Base-by-base conservation (phyloP, 2,113 vertebrate genomes). In the Amphiprion percula region DNA sequence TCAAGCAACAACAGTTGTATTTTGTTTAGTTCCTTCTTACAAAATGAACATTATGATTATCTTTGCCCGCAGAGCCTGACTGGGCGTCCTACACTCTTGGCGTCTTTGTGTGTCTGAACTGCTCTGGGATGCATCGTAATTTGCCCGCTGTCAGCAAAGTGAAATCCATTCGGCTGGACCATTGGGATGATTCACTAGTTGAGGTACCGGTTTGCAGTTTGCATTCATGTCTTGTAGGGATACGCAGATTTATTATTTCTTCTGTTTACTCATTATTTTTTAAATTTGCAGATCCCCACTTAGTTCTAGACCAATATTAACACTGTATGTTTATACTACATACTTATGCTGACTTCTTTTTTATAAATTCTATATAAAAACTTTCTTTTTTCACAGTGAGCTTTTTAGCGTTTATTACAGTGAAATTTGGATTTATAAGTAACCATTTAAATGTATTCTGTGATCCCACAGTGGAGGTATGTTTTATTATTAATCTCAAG, bases 1-100 rank as follows among this genome's bases (percentile, higher is more conserved):
- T 61, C 7, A 55, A 16, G 21, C 7, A 46, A n/a, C 7, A 5
- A 30, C 4, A 26, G 39, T 23, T 26, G 10, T 19, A 16, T 4
- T 10, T 16, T 47, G 0, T 55, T 70, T 52, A 44, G 16, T 75
- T 81, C 19, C 4, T 47, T 66, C 52, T 56, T 4, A 41, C 16
- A 14, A 15, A 66, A 41, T 63, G 24, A 76, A 60, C n/a, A 16
- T 5, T 68, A 37, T 49, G 23, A 23, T 58, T 0, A 3, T 17
- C 47, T 69, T 55, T 74, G 7, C 14, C 56, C 28, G 54, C 92
- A 99, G 97, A 96, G 53, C 97, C 97, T 9, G 96, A 97, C 74
- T 98, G 97, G 97, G 96, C 96, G 74, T 99, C 97, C 9, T 98
- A 94, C 90, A 98, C 94, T 47, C 94, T 99, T 9, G 97, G 97